Base-by-base conservation (phyloP, 30 jellyfish, hydroid and myxozoan species). In the Hydra vulgaris region DNA sequence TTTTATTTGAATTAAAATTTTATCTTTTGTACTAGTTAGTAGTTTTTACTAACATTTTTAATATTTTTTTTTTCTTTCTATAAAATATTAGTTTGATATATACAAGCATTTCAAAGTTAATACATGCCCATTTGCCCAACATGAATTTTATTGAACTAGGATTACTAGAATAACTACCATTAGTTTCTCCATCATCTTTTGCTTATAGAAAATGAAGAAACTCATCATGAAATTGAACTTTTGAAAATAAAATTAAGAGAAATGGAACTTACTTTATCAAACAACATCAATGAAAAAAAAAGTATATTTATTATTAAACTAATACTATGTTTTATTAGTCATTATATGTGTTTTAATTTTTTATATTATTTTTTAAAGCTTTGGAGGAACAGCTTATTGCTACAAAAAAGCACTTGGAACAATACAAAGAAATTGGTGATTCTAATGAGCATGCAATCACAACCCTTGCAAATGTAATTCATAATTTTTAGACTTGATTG, bases 371-470 rank as follows among this genome's bases (percentile, higher is more conserved):
- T 25, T 21, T 54, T 73, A 19, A 80, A 89, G 97, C 95, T 0
- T 27, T 82, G 21, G 82, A 54, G 54, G 81, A 88, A 66, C 98
- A 92, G 76, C 52, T 80, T 7, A 81, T 78, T 80, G 76, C 69
- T 24, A 81, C 89, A 17, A 86, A 79, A 52, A 86, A 83, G 76
- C 98, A 92, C 74, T 70, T 81, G 19, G 90, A 83, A n/a, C 98
- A 92, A 66, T 92, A 92, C 82, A 84, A 92, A 70, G 96, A 92
- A 76, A 92, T 92, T 22, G 92, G 95, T 1, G 79, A 89, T 17
- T 80, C 96, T 8, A 82, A 88, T 18, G 98, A 92, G 81, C 88
- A 86, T 53, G 98, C 98, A 25, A 73, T 92, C 67, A 55, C 74
- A 19, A 89, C 81, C 61, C 76, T 88, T 8, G 82, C 79, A 21